phyloP scores from a whole-genome alignment of 2,113 vertebrate species.

The Lonchura striata region DNA sequence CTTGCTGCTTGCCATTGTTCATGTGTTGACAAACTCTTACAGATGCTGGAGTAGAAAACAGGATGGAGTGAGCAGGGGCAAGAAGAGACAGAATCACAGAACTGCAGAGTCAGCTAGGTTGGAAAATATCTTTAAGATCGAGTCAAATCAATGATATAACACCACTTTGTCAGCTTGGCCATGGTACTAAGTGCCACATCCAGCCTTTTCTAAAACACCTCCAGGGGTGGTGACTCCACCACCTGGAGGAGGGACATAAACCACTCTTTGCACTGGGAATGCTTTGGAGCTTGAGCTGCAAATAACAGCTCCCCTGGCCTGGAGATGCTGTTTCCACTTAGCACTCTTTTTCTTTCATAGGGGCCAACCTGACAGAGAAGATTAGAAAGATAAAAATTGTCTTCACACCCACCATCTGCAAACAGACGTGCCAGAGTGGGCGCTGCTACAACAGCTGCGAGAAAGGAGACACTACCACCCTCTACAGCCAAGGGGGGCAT shows the following conservation, averaged over 20 bases:
- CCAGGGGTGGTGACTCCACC: background rate
- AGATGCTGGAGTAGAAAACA: background rate
- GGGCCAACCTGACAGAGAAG: constrained; percentile 80
- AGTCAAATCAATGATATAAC: background rate
- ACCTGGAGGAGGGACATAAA: background rate
- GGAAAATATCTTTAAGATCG: background rate
- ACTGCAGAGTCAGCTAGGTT: background rate
- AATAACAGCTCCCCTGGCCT: background rate
- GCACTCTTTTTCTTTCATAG: constrained; percentile 58
- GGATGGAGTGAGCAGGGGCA: background rate
- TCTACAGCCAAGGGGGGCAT: constrained; percentile 83
- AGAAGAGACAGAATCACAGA: background rate
- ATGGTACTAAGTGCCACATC: background rate
- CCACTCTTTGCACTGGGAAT: background rate
- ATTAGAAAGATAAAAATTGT: constrained; percentile 87
- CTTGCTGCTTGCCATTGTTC: background rate
- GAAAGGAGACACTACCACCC: constrained; percentile 88
- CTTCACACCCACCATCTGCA: constrained; percentile 96
- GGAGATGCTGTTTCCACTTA: background rate
- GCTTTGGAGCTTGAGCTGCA: background rate
- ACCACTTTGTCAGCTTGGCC: background rate
- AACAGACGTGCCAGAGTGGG: constrained; percentile 83
- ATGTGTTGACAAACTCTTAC: background rate
- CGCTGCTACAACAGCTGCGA: constrained; percentile 90
- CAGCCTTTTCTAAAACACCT: background rate